Evolutionary conservation across 2,113 vertebrate genomes (phyloP).

Genomic region (Syngnathus scovelli): DNA sequence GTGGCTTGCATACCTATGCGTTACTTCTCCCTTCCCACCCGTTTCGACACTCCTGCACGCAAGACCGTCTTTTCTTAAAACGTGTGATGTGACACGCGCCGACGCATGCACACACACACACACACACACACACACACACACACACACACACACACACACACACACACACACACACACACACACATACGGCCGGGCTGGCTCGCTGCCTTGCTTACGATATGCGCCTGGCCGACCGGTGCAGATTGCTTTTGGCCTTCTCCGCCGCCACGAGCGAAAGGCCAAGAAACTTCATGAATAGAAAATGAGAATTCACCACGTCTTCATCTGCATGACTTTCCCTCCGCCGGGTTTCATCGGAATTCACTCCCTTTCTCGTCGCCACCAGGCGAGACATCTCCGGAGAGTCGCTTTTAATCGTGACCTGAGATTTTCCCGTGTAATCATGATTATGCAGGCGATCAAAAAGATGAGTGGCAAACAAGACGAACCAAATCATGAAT

Average conservation of each 20-base stretch:
- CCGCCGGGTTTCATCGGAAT: conserved; percentile 20
- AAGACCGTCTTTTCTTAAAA: background rate
- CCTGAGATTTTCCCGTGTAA: background rate
- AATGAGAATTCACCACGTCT: conserved; percentile 46
- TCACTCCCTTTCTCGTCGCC: conserved; percentile 9
- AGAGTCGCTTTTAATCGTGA: conserved; percentile 23
- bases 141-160: background rate
- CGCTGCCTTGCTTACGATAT: background rate
- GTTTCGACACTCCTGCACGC: conserved; percentile 32
- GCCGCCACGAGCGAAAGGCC: conserved; percentile 47
- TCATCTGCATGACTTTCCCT: conserved; percentile 47
- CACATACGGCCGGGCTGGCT: background rate
- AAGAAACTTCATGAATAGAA: conserved; percentile 58
- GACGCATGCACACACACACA: background rate
- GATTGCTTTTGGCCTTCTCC: conserved; percentile 9
- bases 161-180: background rate
- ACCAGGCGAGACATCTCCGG: conserved; percentile 5
- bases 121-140: background rate
- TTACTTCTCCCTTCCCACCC: conserved; percentile 20
- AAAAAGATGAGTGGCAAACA: conserved; percentile 4
- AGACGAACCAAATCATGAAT: background rate
- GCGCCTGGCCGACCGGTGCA: background rate
- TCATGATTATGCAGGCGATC: background rate
- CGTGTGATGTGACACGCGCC: conserved; percentile 8
- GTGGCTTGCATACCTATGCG: conserved; percentile 58